A percentile compares a stretch with the other conserved stretches of the same genome.
These are phyloP conservation scores for Drosophila meridionalis DNA, from an alignment of 2,888 invertebrate species.

Conservation along the genomic window DNA sequence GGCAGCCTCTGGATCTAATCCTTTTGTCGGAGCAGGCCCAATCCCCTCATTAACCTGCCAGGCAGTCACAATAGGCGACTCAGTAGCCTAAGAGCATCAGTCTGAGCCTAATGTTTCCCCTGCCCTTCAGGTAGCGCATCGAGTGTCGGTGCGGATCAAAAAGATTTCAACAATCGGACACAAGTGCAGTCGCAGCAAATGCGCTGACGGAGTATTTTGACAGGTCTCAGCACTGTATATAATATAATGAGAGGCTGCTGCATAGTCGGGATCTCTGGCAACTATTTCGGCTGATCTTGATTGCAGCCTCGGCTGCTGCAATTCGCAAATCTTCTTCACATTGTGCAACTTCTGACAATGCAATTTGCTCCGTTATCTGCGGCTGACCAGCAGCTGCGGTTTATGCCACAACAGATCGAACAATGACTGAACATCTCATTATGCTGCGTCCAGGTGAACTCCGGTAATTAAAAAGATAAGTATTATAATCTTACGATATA, in stretches of 20 bases:
- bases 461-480: neutral
- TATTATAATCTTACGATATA: neutral
- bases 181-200: conserved; percentile 57
- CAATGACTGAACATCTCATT: neutral
- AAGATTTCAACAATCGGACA: conserved; percentile 57
- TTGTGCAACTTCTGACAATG: conserved; percentile 49
- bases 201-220: conserved; percentile 73
- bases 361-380: conserved; percentile 28
- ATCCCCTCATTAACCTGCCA: conserved; percentile 49
- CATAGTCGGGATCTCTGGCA: conserved; percentile 14
- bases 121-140: conserved; percentile 54
- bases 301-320: neutral
- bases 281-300: conserved; percentile 51
- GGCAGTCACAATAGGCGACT: conserved; percentile 39
- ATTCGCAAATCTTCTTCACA: conserved; percentile 19
- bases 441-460: neutral
- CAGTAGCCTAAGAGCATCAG: conserved; percentile 24
- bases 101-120: conserved; percentile 28
- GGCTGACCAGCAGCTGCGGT: conserved; percentile 61
- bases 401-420: conserved; percentile 30
- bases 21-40: conserved; percentile 50
- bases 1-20: conserved; percentile 73
- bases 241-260: neutral
- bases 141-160: conserved; percentile 66
- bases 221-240: conserved; percentile 54